Evolutionary conservation across 1,140 invertebrate species (phyloP).

Genomic region (Papilio machaon): DNA sequence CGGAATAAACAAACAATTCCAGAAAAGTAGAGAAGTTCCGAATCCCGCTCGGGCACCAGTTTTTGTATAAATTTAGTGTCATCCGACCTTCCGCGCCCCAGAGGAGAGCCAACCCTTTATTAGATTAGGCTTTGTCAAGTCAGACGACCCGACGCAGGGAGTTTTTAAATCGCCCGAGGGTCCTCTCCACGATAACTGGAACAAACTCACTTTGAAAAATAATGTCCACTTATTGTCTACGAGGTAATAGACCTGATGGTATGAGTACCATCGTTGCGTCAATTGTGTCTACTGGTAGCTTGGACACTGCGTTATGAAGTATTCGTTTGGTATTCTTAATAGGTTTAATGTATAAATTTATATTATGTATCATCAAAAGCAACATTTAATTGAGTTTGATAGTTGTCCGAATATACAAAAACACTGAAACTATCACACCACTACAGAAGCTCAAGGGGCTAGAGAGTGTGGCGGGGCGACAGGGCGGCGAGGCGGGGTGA

Average conservation of each 20-base stretch:
- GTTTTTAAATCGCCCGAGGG: slow-evolving; percentile 34
- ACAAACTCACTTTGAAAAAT: slow-evolving; percentile 29
- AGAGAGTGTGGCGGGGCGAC: background rate
- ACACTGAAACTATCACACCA: background rate
- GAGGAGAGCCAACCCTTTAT: slow-evolving; percentile 29
- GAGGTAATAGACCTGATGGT: background rate
- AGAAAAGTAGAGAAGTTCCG: background rate
- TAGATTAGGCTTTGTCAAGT: slow-evolving; percentile 34
- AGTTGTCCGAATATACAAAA: background rate
- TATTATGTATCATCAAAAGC: too few relatives aligned
- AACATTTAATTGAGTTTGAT: background rate
- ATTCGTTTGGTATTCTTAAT: too few relatives aligned
- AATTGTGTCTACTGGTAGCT: background rate
- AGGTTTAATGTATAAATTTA: too few relatives aligned
- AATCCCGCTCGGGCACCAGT: background rate
- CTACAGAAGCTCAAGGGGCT: background rate
- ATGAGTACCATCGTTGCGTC: background rate
- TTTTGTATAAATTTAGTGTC: slow-evolving; percentile 32
- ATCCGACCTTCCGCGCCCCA: slow-evolving; percentile 12
- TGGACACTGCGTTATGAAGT: background rate
- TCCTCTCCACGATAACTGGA: slow-evolving; percentile 28
- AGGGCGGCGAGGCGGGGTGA: too few relatives aligned
- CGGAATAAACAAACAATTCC: background rate
- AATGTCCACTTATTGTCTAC: slow-evolving; percentile 24
- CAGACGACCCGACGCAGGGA: background rate